These are phyloP conservation scores for Torymus texanus DNA, from an alignment of 2,888 invertebrate species.

Conservation along the genomic window DNA sequence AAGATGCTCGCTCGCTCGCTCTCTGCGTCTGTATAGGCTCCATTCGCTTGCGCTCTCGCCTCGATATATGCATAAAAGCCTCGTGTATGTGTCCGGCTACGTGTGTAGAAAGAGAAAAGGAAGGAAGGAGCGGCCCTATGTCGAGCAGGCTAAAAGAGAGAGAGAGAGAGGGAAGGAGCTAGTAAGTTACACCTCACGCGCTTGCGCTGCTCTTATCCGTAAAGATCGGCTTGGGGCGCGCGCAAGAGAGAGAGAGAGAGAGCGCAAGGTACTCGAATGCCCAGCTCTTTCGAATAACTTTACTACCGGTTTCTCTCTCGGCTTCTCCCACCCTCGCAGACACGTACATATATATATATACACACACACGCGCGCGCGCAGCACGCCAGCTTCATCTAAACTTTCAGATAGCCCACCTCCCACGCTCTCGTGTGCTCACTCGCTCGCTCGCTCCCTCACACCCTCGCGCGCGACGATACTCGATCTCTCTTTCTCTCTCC, in stretches of 20 bases:
- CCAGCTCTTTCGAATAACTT: slow-evolving; percentile 71
- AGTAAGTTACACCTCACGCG: slow-evolving; percentile 74
- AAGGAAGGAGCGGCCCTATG: slow-evolving; percentile 1
- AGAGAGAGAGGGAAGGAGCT: slow-evolving; percentile 60
- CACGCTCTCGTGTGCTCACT: slow-evolving; percentile 60
- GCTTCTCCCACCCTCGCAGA: not conserved
- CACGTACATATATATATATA: too few species aligned
- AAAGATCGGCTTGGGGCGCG: slow-evolving; percentile 65
- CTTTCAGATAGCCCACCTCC: slow-evolving; percentile 70
- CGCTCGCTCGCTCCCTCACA: slow-evolving; percentile 47
- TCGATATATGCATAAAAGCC: slow-evolving; percentile 49
- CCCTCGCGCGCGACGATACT: slow-evolving; percentile 11
- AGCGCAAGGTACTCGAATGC: slow-evolving; percentile 69
- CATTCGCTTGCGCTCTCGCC: not conserved
- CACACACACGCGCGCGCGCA: too few species aligned
- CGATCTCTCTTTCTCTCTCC: slow-evolving; percentile 28
- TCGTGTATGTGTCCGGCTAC: not conserved
- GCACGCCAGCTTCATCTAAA: slow-evolving; percentile 64
- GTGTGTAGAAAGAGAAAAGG: not conserved
- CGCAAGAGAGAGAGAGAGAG: slow-evolving; percentile 34
- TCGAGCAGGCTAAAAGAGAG: slow-evolving; percentile 24
- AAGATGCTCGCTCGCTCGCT: slow-evolving; percentile 30
- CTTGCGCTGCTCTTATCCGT: slow-evolving; percentile 66
- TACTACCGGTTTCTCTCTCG: slow-evolving; percentile 73
- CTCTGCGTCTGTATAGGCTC: not conserved